These are phyloP conservation scores for Euzophera pinguis DNA, from an alignment of 2,888 invertebrate species.

Conservation along the genomic window DNA sequence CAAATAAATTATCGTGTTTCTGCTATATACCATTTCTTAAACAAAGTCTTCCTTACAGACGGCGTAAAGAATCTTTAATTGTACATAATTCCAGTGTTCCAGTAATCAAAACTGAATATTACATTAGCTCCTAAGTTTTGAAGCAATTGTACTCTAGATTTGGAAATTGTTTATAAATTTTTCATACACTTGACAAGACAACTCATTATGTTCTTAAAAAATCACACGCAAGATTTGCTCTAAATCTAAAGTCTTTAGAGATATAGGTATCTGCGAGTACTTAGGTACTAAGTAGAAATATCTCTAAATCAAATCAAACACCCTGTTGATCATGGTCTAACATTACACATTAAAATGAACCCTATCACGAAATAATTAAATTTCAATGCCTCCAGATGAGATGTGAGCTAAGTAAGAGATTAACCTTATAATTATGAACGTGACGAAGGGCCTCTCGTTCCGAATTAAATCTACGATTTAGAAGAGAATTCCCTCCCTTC, in stretches of 20 bases:
- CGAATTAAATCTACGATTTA: constrained; percentile 33
- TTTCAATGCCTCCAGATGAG: neutral
- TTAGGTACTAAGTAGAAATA: too few species aligned
- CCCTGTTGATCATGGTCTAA: neutral
- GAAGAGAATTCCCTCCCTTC: constrained; percentile 24
- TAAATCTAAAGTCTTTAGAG: too few species aligned
- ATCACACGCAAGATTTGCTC: too few species aligned
- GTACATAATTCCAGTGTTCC: constrained; percentile 6
- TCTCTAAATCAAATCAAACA: too few species aligned
- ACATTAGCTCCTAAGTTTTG: constrained; percentile 1
- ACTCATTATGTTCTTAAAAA: too few species aligned
- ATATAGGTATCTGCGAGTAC: too few species aligned
- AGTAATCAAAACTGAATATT: constrained; percentile 11
- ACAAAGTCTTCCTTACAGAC: neutral
- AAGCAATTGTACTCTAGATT: neutral
- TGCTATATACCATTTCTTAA: neutral
- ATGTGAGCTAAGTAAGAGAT: constrained; percentile 19
- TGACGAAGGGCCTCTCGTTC: constrained; percentile 24
- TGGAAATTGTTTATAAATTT: neutral
- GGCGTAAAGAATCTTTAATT: constrained; percentile 8
- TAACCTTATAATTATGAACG: constrained; percentile 35
- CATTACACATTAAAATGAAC: neutral
- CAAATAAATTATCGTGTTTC: constrained; percentile 7
- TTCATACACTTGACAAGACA: too few species aligned
- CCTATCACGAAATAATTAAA: constrained; percentile 1